Percentiles rank a stretch among this genome's conserved stretches.
Conservation (phyloP, 2,113 vertebrate species). For the Empidonax traillii region DNA sequence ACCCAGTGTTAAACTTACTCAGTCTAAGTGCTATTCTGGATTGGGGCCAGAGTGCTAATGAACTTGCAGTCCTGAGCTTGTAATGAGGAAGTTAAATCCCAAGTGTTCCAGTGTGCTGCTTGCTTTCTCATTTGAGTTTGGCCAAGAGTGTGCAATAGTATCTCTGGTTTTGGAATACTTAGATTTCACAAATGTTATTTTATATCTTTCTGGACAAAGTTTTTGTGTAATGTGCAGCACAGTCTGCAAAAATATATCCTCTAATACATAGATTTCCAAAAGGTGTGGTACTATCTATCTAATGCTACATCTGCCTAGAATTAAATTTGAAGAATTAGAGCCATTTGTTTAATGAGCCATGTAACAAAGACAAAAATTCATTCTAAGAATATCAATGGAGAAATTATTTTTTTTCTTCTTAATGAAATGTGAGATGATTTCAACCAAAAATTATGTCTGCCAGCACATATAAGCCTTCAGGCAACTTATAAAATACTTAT, state of each 20-base stretch:
- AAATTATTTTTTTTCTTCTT: not conserved
- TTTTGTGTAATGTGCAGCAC: conserved; percentile 3
- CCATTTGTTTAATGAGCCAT: conserved; percentile 34
- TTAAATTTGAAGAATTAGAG: conserved; percentile 38
- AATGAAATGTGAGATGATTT: conserved; percentile 36
- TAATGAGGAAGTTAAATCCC: not conserved
- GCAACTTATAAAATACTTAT: conserved; percentile 37
- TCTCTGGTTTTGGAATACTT: conserved; percentile 9
- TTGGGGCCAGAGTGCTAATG: not conserved
- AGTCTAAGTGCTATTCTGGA: conserved; percentile 47
- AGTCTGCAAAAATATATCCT: conserved; percentile 33
- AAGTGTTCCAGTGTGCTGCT: not conserved
- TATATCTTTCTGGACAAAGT: conserved; percentile 13
- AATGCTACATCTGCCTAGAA: conserved; percentile 15
- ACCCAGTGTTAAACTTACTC: not conserved
- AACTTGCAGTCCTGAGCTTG: not conserved
- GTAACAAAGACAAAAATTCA: conserved; percentile 28
- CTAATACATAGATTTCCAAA: not conserved
- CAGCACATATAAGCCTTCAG: not conserved
- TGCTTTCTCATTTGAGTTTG: not conserved
- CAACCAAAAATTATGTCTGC: conserved; percentile 4
- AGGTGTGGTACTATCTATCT: conserved; percentile 23
- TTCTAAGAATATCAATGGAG: conserved; percentile 15
- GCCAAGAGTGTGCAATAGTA: not conserved
- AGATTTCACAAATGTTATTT: conserved; percentile 26